These are phyloP conservation scores for Coregonus sp. DNA, from an alignment of 2,797 vertebrate species.

Conservation along the genomic window DNA sequence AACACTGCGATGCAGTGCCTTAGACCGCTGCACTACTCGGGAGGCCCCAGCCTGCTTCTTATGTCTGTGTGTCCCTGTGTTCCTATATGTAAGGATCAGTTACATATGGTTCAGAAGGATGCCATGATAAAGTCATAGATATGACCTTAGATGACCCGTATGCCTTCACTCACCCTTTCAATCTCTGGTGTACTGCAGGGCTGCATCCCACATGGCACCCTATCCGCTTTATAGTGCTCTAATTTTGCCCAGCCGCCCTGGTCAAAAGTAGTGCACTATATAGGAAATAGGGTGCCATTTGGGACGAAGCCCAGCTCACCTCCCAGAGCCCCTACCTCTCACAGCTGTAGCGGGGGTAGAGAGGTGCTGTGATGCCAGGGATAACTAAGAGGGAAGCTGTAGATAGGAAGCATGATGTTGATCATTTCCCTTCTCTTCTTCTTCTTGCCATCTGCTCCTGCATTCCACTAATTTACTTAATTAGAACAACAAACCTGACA, in stretches of 20 bases:
- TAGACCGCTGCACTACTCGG: no score
- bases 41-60: no score
- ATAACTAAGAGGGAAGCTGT: conserved; percentile 13
- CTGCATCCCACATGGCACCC: background rate
- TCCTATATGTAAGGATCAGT: background rate
- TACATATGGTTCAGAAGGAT: background rate
- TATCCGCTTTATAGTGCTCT: background rate
- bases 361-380: conserved; percentile 30
- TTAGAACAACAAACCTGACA: conserved; percentile 57
- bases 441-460: conserved; percentile 71
- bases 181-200: background rate
- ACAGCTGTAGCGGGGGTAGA: conserved; percentile 40
- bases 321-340: background rate
- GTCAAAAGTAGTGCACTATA: no score
- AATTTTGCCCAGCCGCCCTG: background rate
- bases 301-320: background rate
- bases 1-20: no score
- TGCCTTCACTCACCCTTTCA: background rate
- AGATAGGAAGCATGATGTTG: conserved; percentile 20
- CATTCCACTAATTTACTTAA: conserved; percentile 70
- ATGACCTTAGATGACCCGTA: background rate
- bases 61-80: background rate
- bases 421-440: conserved; percentile 58
- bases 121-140: background rate
- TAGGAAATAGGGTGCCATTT: background rate